Conservation (phyloP, 2,113 vertebrate genomes). For the Alces alces region DNA sequence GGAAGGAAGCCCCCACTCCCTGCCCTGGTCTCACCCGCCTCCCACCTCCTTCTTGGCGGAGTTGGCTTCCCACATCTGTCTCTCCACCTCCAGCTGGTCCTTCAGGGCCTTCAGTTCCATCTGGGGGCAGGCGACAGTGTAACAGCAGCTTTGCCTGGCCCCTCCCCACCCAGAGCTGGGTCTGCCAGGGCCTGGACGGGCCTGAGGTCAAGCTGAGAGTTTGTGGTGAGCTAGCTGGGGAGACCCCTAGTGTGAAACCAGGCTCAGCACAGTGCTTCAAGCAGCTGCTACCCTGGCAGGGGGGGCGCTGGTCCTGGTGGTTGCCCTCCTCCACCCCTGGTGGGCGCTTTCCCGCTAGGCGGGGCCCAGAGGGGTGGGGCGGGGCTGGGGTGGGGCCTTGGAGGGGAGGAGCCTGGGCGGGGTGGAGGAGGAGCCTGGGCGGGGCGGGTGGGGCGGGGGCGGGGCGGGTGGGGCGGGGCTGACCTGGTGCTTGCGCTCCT, state of each 20-base stretch:
- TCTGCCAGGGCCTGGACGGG: no score
- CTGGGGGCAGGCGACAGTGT: constrained; percentile 53
- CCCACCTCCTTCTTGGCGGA: constrained; percentile 92
- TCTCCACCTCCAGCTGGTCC: constrained; percentile 89
- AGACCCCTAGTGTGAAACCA: accelerated
- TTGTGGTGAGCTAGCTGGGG: neutral
- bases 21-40: accelerated
- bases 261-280: accelerated
- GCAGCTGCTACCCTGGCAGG: neutral
- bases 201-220: neutral
- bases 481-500: constrained; percentile 94
- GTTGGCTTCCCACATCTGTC: constrained; percentile 91
- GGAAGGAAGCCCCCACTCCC: no score
- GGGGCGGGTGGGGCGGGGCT: neutral
- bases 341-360: no score
- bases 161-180: neutral
- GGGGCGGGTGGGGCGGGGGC: neutral
- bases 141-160: neutral
- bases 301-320: accelerated
- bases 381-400: no score
- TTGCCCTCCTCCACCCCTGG: neutral
- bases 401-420: neutral
- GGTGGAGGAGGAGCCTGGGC: neutral
- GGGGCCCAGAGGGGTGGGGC: no score
- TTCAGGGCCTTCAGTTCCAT: constrained; percentile 84